These are phyloP conservation scores for Metalampra italica DNA, from an alignment of 2,888 invertebrate genomes.

Conservation along the genomic window DNA sequence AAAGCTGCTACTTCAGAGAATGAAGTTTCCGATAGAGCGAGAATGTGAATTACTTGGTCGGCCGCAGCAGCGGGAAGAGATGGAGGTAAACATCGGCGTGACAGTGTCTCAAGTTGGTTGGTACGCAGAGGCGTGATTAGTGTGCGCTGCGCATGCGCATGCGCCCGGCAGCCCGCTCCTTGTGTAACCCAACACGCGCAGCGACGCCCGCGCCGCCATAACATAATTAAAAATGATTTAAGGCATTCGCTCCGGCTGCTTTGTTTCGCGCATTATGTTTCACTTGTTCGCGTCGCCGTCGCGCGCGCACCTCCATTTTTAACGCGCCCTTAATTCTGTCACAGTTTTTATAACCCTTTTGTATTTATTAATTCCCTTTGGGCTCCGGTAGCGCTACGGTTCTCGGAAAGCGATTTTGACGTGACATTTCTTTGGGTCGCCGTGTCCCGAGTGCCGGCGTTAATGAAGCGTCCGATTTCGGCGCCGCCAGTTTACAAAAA, in stretches of 20 bases:
- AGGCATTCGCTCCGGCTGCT: conserved; percentile 78
- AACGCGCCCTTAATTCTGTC: conserved; percentile 76
- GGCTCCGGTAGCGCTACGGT: conserved; percentile 75
- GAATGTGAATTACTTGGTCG: too few species aligned
- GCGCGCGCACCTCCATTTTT: conserved; percentile 62
- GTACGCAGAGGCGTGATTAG: conserved; percentile 13
- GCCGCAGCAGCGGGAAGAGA: too few species aligned
- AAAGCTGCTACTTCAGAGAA: background rate
- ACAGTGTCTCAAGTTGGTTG: conserved; percentile 38
- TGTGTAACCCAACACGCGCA: conserved; percentile 58
- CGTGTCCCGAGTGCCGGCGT: conserved; percentile 62
- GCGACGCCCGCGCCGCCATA: conserved; percentile 63
- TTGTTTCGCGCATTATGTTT: conserved; percentile 79
- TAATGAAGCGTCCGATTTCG: conserved; percentile 75
- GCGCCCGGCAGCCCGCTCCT: conserved; percentile 30
- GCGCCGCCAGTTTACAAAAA: conserved; percentile 51
- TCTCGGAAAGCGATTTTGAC: conserved; percentile 73
- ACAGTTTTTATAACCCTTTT: conserved; percentile 77
- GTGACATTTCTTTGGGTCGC: conserved; percentile 70
- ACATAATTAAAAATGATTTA: conserved; percentile 80
- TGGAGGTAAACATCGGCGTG: conserved; percentile 19
- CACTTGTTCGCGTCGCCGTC: conserved; percentile 74
- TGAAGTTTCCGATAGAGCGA: too few species aligned
- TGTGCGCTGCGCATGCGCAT: conserved; percentile 24
- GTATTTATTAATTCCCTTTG: conserved; percentile 74